Conservation (phyloP, 1,140 invertebrate genomes). For the Cherax destructor region DNA sequence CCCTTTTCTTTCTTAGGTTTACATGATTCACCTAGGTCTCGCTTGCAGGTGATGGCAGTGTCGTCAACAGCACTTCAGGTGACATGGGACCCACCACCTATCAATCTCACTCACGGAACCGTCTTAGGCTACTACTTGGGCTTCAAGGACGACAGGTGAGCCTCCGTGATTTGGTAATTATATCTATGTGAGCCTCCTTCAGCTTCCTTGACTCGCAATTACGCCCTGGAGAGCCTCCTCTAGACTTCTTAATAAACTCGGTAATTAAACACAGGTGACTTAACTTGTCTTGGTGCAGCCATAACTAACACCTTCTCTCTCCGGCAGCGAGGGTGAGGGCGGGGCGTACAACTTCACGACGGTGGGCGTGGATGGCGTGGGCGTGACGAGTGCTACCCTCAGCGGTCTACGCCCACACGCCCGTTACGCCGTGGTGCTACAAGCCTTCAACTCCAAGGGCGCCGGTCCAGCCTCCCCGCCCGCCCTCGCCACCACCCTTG, state of each 20-base stretch:
- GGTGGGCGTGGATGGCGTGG: constrained; percentile 53
- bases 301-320: background rate
- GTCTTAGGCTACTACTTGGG: constrained; percentile 84
- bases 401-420: constrained; percentile 73
- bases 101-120: constrained; percentile 84
- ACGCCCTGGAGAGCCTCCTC: no score
- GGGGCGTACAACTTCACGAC: constrained; percentile 59
- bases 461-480: constrained; percentile 85
- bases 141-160: constrained; percentile 73
- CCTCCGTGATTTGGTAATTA: background rate
- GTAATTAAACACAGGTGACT: background rate
- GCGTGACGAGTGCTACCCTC: constrained; percentile 49
- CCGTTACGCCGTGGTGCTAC: constrained; percentile 75
- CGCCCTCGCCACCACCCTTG: constrained; percentile 84
- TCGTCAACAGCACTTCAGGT: constrained; percentile 86
- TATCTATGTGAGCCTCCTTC: no score
- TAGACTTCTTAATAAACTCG: no score
- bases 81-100: constrained; percentile 84
- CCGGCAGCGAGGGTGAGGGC: constrained; percentile 41
- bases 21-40: background rate
- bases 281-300: background rate
- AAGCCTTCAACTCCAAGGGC: constrained; percentile 76
- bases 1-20: no score
- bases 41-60: constrained; percentile 77
- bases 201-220: no score